Evolutionary conservation across 2,888 invertebrate species (phyloP).

Genomic region (Agonopterix alstromeriana): DNA sequence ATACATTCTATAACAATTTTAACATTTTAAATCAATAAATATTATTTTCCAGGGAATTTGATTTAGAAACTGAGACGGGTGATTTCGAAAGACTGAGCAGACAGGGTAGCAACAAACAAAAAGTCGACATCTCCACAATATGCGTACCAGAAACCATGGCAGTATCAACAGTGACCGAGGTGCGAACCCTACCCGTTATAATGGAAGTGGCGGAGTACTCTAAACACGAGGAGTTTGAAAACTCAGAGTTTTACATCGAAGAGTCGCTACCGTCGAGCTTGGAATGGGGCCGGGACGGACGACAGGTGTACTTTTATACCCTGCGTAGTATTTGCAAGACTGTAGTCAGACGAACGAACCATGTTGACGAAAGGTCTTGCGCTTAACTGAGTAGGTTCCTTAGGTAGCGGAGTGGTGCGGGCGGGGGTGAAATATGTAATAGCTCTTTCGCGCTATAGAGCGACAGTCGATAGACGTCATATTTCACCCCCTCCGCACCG

Average conservation of each 20-base stretch:
- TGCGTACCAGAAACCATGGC: conserved; percentile 68
- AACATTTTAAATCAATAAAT: background rate
- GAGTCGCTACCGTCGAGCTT: conserved; percentile 92
- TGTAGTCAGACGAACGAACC: background rate
- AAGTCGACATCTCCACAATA: conserved; percentile 52
- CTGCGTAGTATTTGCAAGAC: conserved; percentile 8
- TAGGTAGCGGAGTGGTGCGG: too few species aligned
- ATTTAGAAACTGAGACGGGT: conserved; percentile 88
- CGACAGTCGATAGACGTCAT: too few species aligned
- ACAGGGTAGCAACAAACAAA: conserved; percentile 72
- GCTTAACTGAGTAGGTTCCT: too few species aligned
- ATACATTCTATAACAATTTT: too few species aligned
- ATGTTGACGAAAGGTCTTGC: too few species aligned
- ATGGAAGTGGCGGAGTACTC: conserved; percentile 13
- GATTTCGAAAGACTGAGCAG: conserved; percentile 87
- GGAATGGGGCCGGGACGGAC: conserved; percentile 78
- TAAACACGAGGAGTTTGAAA: conserved; percentile 79
- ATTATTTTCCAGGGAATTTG: conserved; percentile 78
- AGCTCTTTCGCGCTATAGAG: too few species aligned
- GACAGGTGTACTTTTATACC: conserved; percentile 57
- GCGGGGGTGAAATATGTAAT: background rate
- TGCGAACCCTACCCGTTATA: conserved; percentile 45
- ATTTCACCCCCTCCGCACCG: too few species aligned
- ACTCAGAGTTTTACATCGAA: conserved; percentile 91
- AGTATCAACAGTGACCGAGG: conserved; percentile 78